A percentile compares a stretch with the other conserved stretches of the same genome.
These are phyloP conservation scores for Engystomops pustulosus DNA, from an alignment of 2,113 vertebrate genomes.

Conservation along the genomic window DNA sequence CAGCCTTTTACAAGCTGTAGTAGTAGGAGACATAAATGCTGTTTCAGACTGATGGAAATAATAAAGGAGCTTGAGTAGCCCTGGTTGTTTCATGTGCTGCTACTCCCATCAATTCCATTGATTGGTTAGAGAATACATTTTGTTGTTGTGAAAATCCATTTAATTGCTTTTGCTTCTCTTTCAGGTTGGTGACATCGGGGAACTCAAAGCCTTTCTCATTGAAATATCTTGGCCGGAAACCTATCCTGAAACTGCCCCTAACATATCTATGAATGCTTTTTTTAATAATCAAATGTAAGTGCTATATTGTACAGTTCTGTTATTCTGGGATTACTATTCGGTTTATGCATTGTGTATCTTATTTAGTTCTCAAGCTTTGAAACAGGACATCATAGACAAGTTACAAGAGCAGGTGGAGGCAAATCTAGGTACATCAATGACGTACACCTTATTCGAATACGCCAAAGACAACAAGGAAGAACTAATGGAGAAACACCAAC, in stretches of 20 bases:
- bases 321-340: background rate
- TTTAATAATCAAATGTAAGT: conserved; percentile 96
- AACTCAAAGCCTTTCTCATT: conserved; percentile 90
- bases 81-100: too few relatives aligned
- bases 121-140: too few relatives aligned
- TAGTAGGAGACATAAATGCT: background rate
- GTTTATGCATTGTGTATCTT: background rate
- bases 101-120: too few relatives aligned
- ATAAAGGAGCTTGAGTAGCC: too few relatives aligned
- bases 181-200: conserved; percentile 90
- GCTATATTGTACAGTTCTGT: background rate
- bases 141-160: too few relatives aligned
- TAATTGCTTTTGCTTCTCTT: background rate
- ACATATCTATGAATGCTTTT: conserved; percentile 90
- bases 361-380: conserved; percentile 81
- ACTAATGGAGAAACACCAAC: conserved; percentile 93
- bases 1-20: background rate
- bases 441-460: conserved; percentile 95
- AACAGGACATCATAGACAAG: conserved; percentile 84
- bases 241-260: conserved; percentile 89
- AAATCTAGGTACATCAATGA: conserved; percentile 94
- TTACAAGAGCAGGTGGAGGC: conserved; percentile 88
- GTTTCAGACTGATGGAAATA: background rate
- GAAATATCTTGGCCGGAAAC: conserved; percentile 92
- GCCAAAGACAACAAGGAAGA: conserved; percentile 93